Base-by-base conservation (phyloP, 35 echinoderm and acorn worm genomes). In the Stichopus chloronotus region DNA sequence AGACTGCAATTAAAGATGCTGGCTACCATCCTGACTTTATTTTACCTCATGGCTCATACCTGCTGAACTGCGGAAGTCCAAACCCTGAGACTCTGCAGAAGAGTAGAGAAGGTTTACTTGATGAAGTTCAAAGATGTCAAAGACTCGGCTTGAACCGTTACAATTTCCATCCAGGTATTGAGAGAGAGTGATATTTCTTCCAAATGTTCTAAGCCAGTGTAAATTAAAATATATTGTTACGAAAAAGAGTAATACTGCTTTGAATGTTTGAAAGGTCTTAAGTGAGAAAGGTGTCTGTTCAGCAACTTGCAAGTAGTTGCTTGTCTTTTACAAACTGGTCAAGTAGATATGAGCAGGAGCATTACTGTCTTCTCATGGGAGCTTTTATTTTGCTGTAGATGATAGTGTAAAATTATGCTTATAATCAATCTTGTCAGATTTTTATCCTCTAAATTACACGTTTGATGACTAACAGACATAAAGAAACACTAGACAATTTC, bases 101-200 rank as follows among this genome's bases (percentile, higher is more conserved):
- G 90, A 94, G 93, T 8, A 57, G 92, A 25, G 94, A 94, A 25
- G 52, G 88, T 60, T 85, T 97, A 78, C 86, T 92, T 23, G 94
- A 94, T 23, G 94, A 95, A 52, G 55, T 98, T 68, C 71, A 79
- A 59, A 90, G 96, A 30, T 98, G 96, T 87, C 88, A 98, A 63
- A 98, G 90, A 88, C 92, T 98, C 10, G 96, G 96, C 9, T 56
- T 98, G 56, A 95, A 95, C 19, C 57, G 92, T 7, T 98, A 95
- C 89, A 98, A 97, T 83, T 98, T 98, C 55, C 96, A 98, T 92
- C 96, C 96, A 88, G 96, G 96, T 98, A 94, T 53, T 21, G 52
- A n/a, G 57, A n/a, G 4, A 58, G 23, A 56, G 30, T 54, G 17
- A 6, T 11, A 55, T 57, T 43, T 43, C 30, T 43, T 21, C 13